Base-by-base conservation (phyloP, 2,797 vertebrate genomes). In the Myotis myotis region DNA sequence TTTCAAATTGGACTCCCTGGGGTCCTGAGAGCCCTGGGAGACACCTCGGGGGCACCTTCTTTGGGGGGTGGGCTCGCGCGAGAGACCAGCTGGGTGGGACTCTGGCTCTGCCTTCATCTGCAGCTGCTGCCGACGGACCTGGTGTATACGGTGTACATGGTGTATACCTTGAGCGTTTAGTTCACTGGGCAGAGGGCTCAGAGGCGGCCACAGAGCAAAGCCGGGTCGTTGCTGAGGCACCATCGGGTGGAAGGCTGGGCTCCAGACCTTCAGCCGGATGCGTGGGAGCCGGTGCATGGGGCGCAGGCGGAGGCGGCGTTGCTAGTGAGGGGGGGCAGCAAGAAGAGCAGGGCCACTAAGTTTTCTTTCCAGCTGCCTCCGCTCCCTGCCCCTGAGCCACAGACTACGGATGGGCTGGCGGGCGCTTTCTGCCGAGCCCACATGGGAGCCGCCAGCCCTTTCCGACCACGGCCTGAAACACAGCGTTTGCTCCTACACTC, bases 401-500 rank as follows among this genome's bases (percentile, higher is more conserved):
- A 28, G 22, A 70, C 87, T 9, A 36, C 60, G 0, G 36, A 47
- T 19, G 38, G 96, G 79, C 82, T 9, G 79, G 96, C 95, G 84
- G 95, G 51, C 62, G 68, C 92, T 97, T 94, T 94, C 76, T 95
- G 92, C 94, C 13, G 94, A 97, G 93, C 90, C 91, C 96, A 87
- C 89, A 94, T 97, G 80, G 94, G 87, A 97, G 70, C 49, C 95
- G 87, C 94, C 60, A 93, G 96, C 97, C 94, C 98, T 97, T 97
- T 88, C 89, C 76, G 84, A 85, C 93, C 79, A 75, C 0, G 12
- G 55, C 28, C 72, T 95, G 85, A 96, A 97, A 95, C 94, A 97
- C 95, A 97, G 97, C 94, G 93, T 97, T 98, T 97, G 93, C 91
- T 97, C 90, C 97, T 96, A 6, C 20, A 30, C 72, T 84, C 38